Base-by-base conservation (phyloP, 2,113 vertebrate species). In the Erythrocercus mccallii region DNA sequence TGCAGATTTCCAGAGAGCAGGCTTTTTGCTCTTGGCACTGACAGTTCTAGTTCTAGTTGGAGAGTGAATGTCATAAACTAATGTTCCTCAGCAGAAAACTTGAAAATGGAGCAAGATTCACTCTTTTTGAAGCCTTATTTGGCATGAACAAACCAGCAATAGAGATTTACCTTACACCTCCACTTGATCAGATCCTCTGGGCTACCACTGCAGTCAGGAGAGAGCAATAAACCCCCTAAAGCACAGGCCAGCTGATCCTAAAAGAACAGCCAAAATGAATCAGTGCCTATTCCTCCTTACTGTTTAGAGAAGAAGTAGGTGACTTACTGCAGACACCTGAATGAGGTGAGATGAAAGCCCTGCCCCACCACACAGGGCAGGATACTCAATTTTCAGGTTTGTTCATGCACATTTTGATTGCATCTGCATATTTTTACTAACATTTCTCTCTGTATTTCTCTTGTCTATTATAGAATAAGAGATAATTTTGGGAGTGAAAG, bases 1-100 rank as follows among this genome's bases (percentile, higher is more conserved):
- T 84, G 92, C 88, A 94, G 65, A 93, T 93, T 90, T 90, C 53
- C 35, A 71, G 82, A 71, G 56, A 86, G 37, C 80, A 90, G 51
- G 62, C 6, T 86, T 96, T 92, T 95, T 93, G 92, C 90, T 94
- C 65, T 88, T 93, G 93, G 88, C 95, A 12, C 60, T 96, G 69
- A 78, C 86, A 92, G 51, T 68, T 94, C 80, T 71, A 33, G 56
- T 71, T 38, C 68, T 66, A 19, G 30, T 28, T 44, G 51, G 37
- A 81, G 14, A 93, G 10, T 10, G 65, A 82, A 86, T 61, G 57
- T 81, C 69, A 92, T 54, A 93, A 74, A 78, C 15, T 25, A 42
- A 60, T 18, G 73, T 74, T 88, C 78, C 64, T 90, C 38, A 86
- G 56, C 65, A 86, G 38, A 87, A 88, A 90, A 76, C 28, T 65